phyloP scores from a whole-genome alignment of 2,797 vertebrate genomes.

The Anguilla obscura region DNA sequence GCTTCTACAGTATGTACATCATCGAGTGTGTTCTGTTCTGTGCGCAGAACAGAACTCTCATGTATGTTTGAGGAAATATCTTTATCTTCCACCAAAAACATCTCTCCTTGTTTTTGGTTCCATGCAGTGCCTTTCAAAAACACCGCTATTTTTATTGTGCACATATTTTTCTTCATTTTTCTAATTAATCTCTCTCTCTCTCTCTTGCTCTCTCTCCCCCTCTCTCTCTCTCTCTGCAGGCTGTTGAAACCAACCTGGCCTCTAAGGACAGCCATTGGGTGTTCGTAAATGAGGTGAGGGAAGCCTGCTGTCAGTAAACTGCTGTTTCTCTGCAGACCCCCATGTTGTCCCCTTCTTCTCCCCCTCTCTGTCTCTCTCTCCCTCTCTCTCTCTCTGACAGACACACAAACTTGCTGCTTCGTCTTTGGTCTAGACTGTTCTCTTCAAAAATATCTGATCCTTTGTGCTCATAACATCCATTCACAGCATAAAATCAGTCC shows the following conservation, averaged over 20 bases:
- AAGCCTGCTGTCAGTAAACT: conserved; percentile 4
- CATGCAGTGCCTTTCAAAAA: too few species aligned
- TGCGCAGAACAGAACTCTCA: background rate
- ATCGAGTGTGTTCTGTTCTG: too few species aligned
- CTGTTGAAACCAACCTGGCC: conserved; percentile 94
- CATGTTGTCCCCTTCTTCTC: background rate
- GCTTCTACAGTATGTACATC: too few species aligned
- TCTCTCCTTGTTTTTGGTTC: too few species aligned
- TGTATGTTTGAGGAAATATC: too few species aligned
- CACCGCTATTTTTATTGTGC: too few species aligned
- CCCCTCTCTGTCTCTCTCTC: background rate
- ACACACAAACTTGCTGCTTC: background rate
- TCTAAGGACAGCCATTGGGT: conserved; percentile 99
- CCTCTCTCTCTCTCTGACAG: background rate
- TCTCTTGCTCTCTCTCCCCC: conserved; percentile 27
- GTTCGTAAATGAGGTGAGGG: conserved; percentile 95
- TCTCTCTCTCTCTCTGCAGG: conserved; percentile 67
- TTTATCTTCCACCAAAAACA: too few species aligned
- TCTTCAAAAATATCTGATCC: background rate
- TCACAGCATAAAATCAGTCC: background rate
- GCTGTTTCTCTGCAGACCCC: background rate
- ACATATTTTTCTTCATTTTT: too few species aligned
- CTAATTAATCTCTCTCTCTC: background rate
- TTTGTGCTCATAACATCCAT: background rate
- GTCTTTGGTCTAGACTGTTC: background rate